A percentile compares a stretch with the other conserved stretches of the same genome.
Evolutionary conservation across 2,888 invertebrate species (phyloP).

Genomic region (Cheilosia variabilis): DNA sequence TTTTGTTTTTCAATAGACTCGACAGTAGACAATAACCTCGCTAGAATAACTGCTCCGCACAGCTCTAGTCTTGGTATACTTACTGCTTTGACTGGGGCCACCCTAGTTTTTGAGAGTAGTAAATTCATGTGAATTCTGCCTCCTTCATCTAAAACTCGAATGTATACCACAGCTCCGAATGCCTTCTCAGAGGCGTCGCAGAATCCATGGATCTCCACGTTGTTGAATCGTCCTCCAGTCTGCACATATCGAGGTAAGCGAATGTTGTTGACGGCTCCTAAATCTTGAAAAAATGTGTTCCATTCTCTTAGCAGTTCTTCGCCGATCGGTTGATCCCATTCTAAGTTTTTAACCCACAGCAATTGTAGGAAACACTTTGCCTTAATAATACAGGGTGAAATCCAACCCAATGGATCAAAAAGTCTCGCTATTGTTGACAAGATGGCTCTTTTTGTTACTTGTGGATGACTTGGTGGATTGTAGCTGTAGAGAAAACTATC

Average conservation of each 20-base stretch:
- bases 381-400: too few relatives aligned
- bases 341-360: neutral
- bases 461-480: neutral
- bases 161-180: neutral
- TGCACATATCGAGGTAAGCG: neutral
- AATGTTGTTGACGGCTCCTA: neutral
- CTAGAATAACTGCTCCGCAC: conserved; percentile 8
- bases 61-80: conserved; percentile 4
- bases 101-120: neutral
- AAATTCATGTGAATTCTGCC: neutral
- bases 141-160: neutral
- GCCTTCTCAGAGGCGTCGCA: neutral
- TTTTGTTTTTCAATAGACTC: neutral
- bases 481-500: neutral
- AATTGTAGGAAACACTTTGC: neutral
- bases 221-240: neutral
- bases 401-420: neutral
- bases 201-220: neutral
- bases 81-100: neutral
- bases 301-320: neutral
- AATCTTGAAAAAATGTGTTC: neutral
- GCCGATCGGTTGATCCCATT: neutral
- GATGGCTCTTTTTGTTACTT: neutral
- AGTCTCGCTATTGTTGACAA: neutral
- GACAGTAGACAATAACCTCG: too few relatives aligned